phyloP scores from a whole-genome alignment of 2,113 vertebrate species.

The Anas platyrhynchos region DNA sequence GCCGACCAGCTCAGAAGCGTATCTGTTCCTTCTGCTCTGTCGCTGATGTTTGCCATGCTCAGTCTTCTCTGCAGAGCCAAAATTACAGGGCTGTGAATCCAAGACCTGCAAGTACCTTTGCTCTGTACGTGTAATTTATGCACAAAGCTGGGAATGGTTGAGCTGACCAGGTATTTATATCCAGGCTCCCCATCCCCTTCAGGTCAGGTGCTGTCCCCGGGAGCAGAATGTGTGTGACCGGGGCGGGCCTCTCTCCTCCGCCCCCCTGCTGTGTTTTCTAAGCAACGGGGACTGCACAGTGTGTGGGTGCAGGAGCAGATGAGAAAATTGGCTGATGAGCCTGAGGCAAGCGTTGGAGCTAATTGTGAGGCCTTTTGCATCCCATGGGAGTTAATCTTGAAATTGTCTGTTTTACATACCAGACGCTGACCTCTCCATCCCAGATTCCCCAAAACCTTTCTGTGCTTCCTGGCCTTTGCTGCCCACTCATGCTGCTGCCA shows the following conservation, averaged over 20 bases:
- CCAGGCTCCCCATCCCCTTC: neutral
- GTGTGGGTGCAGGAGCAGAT: neutral
- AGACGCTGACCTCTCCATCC: neutral
- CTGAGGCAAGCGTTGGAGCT: neutral
- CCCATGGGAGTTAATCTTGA: neutral
- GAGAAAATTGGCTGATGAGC: neutral
- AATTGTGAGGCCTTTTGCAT: neutral
- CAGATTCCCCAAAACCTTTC: neutral
- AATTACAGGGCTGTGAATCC: neutral
- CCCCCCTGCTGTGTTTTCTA: neutral
- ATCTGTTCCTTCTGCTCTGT: neutral
- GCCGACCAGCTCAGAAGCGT: accelerated
- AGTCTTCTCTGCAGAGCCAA: neutral
- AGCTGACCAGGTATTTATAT: neutral
- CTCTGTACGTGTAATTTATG: neutral
- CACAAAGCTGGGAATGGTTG: neutral
- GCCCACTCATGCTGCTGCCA: neutral
- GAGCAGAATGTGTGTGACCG: neutral
- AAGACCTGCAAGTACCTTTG: neutral
- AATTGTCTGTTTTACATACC: neutral
- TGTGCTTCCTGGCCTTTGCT: neutral
- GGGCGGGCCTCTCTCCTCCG: neutral
- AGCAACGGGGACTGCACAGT: accelerated
- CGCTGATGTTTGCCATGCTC: neutral
- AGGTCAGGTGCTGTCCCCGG: neutral